These are phyloP conservation scores for Andricus curvator DNA, from an alignment of 2,888 invertebrate genomes.

Conservation along the genomic window DNA sequence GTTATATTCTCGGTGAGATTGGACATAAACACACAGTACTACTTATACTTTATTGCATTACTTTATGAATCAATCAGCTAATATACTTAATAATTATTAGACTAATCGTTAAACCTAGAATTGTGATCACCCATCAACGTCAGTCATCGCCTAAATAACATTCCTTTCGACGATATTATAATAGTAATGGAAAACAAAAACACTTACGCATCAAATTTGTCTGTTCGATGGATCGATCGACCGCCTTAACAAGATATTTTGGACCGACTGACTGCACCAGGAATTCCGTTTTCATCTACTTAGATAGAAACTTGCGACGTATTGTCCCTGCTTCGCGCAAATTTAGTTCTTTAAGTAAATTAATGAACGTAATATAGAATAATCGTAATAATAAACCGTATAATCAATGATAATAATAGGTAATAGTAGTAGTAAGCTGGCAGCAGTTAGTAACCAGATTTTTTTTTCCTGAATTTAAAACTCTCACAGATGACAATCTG, in stretches of 20 bases:
- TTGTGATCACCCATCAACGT: conserved; percentile 78
- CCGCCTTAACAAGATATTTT: conserved; percentile 42
- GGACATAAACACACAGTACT: conserved; percentile 79
- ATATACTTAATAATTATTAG: conserved; percentile 78
- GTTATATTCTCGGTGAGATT: conserved; percentile 77
- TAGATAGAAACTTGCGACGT: conserved; percentile 32
- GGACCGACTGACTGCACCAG: conserved; percentile 72
- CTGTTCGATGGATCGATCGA: conserved; percentile 41
- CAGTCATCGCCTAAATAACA: conserved; percentile 70
- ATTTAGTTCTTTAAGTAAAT: conserved; percentile 71
- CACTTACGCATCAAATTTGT: conserved; percentile 42
- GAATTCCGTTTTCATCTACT: conserved; percentile 62
- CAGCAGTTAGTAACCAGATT: conserved; percentile 77
- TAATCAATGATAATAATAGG: conserved; percentile 70
- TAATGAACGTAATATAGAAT: conserved; percentile 74
- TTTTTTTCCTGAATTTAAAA: conserved; percentile 62
- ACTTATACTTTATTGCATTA: conserved; percentile 78
- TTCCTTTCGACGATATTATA: conserved; percentile 43
- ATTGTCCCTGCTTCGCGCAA: conserved; percentile 45
- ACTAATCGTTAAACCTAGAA: conserved; percentile 77
- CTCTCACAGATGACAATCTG: conserved; percentile 73
- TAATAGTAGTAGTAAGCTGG: conserved; percentile 74
- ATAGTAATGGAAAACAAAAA: conserved; percentile 47
- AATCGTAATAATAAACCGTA: conserved; percentile 73
- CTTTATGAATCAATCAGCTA: conserved; percentile 78